phyloP scores from a whole-genome alignment of 2,113 vertebrate species.

The Brachionichthys hirsutus region DNA sequence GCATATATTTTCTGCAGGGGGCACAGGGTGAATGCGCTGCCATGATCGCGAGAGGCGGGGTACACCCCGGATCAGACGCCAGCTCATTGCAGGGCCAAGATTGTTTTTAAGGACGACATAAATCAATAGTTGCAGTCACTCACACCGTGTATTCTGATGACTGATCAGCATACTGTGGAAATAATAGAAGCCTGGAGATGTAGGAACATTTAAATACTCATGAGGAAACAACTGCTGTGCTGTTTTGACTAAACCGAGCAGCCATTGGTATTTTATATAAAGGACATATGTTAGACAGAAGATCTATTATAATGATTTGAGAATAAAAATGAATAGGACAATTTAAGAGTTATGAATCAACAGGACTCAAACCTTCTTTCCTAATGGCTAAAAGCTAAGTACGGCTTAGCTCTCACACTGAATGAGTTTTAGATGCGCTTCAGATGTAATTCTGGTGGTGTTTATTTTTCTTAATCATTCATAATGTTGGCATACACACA shows the following conservation, averaged over 20 bases:
- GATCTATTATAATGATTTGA: too few species aligned
- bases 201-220: background rate
- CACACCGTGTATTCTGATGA: background rate
- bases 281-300: too few species aligned
- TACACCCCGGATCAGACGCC: too few species aligned
- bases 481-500: background rate
- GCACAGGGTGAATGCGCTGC: too few species aligned
- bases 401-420: background rate
- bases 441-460: constrained; percentile 1
- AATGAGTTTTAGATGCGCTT: background rate
- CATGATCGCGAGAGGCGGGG: too few species aligned
- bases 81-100: constrained; percentile 28
- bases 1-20: too few species aligned
- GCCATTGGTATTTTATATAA: too few species aligned
- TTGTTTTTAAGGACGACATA: constrained; percentile 49
- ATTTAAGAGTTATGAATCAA: constrained; percentile 36
- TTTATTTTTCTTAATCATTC: background rate
- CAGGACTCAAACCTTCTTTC: constrained; percentile 7
- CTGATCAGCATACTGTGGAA: background rate
- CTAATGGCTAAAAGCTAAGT: constrained; percentile 1
- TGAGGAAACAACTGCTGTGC: background rate
- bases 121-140: background rate
- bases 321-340: background rate
- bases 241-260: too few species aligned
- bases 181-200: background rate